Conservation (phyloP, 2,113 vertebrate species). For the Cercocebus atys region DNA sequence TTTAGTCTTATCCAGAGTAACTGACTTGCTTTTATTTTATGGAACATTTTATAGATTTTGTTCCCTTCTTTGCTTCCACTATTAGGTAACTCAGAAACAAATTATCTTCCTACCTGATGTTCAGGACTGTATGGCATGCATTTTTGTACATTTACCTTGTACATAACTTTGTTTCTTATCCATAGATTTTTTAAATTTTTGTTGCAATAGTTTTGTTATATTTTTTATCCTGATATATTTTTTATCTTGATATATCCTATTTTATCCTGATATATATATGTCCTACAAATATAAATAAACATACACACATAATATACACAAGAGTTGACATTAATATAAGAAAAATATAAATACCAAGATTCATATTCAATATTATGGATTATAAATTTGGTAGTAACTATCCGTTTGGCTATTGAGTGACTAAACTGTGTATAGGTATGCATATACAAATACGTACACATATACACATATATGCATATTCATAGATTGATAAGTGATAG, state of each 20-base stretch:
- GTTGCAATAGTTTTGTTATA: not conserved
- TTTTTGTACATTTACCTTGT: not conserved
- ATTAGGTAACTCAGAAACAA: not conserved
- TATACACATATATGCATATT: not conserved
- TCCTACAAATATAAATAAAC: not conserved
- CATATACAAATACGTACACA: not conserved
- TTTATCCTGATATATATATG: not conserved
- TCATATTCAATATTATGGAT: not conserved
- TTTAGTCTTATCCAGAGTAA: not conserved
- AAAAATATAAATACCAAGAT: constrained; percentile 1
- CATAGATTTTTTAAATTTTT: not conserved
- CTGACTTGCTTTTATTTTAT: not conserved
- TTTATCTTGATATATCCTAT: not conserved
- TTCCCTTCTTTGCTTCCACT: not conserved
- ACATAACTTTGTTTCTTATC: not conserved
- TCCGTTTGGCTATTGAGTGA: not conserved
- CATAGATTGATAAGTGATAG: not conserved
- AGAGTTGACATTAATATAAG: not conserved
- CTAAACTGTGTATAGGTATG: not conserved
- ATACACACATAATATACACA: not conserved
- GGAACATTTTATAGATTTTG: not conserved
- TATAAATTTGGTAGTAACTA: not conserved
- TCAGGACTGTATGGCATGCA: not conserved
- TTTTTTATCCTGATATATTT: not conserved
- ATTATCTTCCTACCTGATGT: not conserved